Conservation (phyloP, 2,113 vertebrate species). For the Tricholaema leucomelas region DNA sequence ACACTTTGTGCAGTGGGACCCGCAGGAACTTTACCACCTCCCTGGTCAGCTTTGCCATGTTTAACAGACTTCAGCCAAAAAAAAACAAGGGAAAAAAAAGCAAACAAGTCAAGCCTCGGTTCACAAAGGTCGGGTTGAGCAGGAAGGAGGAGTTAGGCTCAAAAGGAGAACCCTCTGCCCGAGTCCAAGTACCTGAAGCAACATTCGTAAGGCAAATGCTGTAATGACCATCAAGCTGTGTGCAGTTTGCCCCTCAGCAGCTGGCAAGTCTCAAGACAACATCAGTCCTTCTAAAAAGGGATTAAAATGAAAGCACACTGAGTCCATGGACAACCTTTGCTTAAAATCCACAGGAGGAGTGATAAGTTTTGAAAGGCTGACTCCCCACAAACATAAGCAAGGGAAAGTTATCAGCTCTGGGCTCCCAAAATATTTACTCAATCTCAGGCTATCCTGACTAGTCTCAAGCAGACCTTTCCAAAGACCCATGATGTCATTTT, state of each 20-base stretch:
- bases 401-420: constrained; percentile 6
- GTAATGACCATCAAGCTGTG: background rate
- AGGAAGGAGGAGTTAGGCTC: background rate
- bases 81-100: background rate
- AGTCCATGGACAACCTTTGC: background rate
- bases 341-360: background rate
- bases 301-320: constrained; percentile 4
- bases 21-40: background rate
- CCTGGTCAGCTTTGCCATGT: background rate
- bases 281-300: background rate
- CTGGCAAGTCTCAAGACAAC: background rate
- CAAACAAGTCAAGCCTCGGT: background rate
- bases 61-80: background rate
- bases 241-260: background rate
- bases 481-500: background rate
- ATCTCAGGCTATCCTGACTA: background rate
- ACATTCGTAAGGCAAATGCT: background rate
- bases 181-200: background rate
- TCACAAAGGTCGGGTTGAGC: background rate
- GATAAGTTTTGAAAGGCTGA: background rate
- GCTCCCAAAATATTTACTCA: constrained; percentile 28
- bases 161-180: background rate
- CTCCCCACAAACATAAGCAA: background rate
- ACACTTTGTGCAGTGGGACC: background rate
- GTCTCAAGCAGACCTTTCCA: background rate